These are phyloP conservation scores for Euura lappo DNA, from an alignment of 1,140 invertebrate species.

Conservation along the genomic window DNA sequence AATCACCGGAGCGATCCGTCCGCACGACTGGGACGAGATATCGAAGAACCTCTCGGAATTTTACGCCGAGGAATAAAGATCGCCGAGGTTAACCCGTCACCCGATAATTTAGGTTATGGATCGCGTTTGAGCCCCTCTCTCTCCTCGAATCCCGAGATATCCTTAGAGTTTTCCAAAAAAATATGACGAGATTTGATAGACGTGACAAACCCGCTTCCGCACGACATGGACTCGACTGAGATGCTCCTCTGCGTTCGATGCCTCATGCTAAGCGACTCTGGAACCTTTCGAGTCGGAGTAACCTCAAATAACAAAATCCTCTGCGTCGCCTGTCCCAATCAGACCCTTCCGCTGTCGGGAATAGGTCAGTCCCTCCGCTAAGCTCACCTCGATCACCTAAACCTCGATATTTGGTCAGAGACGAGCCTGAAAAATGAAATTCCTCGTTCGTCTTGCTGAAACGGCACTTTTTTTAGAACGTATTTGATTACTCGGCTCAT, in stretches of 20 bases:
- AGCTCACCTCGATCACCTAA: too few relatives aligned
- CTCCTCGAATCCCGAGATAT: not conserved
- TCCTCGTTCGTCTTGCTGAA: too few relatives aligned
- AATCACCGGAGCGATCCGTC: not conserved
- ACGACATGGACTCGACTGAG: conserved; percentile 19
- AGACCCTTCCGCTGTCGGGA: not conserved
- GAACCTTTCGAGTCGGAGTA: conserved; percentile 12
- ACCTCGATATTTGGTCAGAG: too few relatives aligned
- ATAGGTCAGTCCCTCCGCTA: too few relatives aligned
- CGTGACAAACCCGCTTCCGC: not conserved
- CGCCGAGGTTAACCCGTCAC: not conserved
- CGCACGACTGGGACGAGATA: not conserved
- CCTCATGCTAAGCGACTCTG: conserved; percentile 11
- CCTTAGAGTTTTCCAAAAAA: conserved; percentile 6
- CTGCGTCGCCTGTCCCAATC: conserved; percentile 19
- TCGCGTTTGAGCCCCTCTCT: conserved; percentile 6
- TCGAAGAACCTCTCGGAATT: not conserved
- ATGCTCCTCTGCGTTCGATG: conserved; percentile 19
- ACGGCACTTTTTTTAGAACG: too few relatives aligned
- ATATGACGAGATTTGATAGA: conserved; percentile 18
- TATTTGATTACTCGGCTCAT: too few relatives aligned
- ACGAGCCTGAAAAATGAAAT: too few relatives aligned
- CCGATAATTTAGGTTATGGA: conserved; percentile 12
- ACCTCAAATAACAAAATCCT: conserved; percentile 13
- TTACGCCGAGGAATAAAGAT: too few relatives aligned